A percentile compares a stretch with the other conserved stretches of the same genome.
Evolutionary conservation across 2,797 vertebrate genomes (phyloP).

Genomic region (Anabacerthia variegaticeps): DNA sequence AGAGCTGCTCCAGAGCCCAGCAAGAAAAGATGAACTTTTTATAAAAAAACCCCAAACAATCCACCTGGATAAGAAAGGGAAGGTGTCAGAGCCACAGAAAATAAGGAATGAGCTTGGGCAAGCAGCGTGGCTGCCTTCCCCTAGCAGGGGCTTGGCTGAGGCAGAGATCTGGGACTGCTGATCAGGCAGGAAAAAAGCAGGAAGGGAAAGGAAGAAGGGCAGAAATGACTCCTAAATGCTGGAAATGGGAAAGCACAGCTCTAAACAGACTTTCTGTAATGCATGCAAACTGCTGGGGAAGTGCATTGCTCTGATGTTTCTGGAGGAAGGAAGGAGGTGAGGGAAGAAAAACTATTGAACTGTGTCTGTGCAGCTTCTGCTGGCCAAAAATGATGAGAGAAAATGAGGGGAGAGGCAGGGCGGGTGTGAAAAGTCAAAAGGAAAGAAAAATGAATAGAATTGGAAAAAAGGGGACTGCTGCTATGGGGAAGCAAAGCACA

Average conservation of each 20-base stretch:
- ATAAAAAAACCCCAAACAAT: not conserved
- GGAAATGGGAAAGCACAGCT: not conserved
- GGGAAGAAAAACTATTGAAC: not conserved
- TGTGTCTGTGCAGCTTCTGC: fast-evolving
- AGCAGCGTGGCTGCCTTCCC: not conserved
- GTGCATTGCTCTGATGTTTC: not conserved
- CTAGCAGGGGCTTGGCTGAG: not conserved
- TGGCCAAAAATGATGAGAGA: not conserved
- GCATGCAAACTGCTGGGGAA: not conserved
- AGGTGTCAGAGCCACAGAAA: not conserved
- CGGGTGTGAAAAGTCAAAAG: not conserved
- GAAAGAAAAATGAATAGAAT: not conserved
- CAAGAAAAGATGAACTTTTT: not conserved
- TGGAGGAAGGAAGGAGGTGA: not conserved
- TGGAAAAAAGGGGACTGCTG: not conserved
- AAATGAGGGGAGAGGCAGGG: not conserved
- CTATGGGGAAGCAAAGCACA: not conserved
- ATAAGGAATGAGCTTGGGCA: not conserved
- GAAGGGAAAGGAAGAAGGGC: not conserved
- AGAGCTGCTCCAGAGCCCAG: not conserved
- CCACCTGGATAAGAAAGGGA: not conserved
- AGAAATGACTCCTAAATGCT: not conserved
- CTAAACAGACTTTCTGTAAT: not conserved
- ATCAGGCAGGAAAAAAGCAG: not conserved
- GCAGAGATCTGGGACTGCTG: not conserved